Conservation (phyloP, 1,140 invertebrate genomes). For the Phocides pigmalion region DNA sequence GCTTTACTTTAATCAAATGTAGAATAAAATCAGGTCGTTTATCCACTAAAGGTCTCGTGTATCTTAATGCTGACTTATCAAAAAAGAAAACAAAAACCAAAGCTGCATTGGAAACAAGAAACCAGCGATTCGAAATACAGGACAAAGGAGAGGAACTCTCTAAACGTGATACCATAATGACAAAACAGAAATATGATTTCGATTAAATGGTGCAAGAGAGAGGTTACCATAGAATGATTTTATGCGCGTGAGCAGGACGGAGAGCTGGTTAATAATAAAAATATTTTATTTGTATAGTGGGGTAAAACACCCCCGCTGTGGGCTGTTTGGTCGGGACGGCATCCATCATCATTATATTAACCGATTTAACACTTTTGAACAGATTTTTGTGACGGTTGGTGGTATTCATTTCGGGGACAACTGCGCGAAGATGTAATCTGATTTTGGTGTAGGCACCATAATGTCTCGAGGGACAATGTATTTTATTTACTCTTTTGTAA, state of each 20-base stretch:
- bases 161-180: slow-evolving; percentile 82
- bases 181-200: slow-evolving; percentile 84
- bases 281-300: slow-evolving; percentile 83
- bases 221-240: slow-evolving; percentile 46
- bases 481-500: slow-evolving; percentile 18
- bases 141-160: slow-evolving; percentile 81
- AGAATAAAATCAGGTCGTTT: slow-evolving; percentile 49
- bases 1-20: slow-evolving; percentile 43
- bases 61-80: slow-evolving; percentile 63
- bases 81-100: slow-evolving; percentile 68
- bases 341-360: slow-evolving; percentile 84
- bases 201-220: slow-evolving; percentile 74
- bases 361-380: slow-evolving; percentile 84
- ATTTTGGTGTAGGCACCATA: slow-evolving; percentile 17
- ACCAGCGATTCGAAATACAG: slow-evolving; percentile 70
- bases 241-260: slow-evolving; percentile 56
- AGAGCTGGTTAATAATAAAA: slow-evolving; percentile 80
- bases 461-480: slow-evolving; percentile 14
- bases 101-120: slow-evolving; percentile 77
- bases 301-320: slow-evolving; percentile 83
- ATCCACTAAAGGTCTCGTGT: slow-evolving; percentile 59
- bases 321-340: slow-evolving; percentile 76
- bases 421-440: slow-evolving; percentile 53
- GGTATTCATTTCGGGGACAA: slow-evolving; percentile 69
- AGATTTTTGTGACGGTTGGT: slow-evolving; percentile 75